Base-by-base conservation (phyloP, 2,888 invertebrate genomes). In the Portevinia maculata region DNA sequence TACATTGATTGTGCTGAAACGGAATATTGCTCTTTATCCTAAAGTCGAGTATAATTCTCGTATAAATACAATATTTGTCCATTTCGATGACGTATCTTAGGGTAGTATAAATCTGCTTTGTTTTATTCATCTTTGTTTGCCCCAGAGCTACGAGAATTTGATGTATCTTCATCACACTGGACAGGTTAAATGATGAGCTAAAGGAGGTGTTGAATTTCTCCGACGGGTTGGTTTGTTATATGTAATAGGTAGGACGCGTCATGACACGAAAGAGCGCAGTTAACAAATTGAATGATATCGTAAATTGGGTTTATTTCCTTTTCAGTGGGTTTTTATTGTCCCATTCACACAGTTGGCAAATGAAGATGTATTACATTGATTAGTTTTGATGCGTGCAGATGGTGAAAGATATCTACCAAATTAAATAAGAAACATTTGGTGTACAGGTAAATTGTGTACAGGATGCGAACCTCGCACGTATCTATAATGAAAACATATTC, bases 241-340 rank as follows among this genome's bases (percentile, higher is more conserved):
- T 48, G 48, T 39, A 39, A 39, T 50, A n/a, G 15, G 4, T 37
- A 9, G 44, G 7, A n/a, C 13, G 28, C n/a, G n/a, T n/a, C n/a
- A n/a, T n/a, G n/a, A n/a, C n/a, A n/a, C n/a, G n/a, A 17, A 7
- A 41, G 24, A 17, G 11, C 5, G 32, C 50, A 28, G 6, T 21
- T n/a, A n/a, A n/a, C n/a, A 50, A 48, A 24, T 9, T 15, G 50
- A 52, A 60, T 44, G 60, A 39, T 59, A 60, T 60, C 70, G 41
- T 71, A 60, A 71, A 71, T 52, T 30, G 41, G 32, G 39, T 59
- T 70, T 70, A 59, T 70, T 50, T 41, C 19, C 30, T 34, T 50
- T 19, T 50, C 52, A 28, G 9, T 30, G 39, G 21, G 21, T 21
- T 60, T 70, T 71, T 60, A 60, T 44, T 59, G 39, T 28, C 17